Evolutionary conservation across 2,888 invertebrate species (phyloP).

Genomic region (Gymnosoma rotundatum): DNA sequence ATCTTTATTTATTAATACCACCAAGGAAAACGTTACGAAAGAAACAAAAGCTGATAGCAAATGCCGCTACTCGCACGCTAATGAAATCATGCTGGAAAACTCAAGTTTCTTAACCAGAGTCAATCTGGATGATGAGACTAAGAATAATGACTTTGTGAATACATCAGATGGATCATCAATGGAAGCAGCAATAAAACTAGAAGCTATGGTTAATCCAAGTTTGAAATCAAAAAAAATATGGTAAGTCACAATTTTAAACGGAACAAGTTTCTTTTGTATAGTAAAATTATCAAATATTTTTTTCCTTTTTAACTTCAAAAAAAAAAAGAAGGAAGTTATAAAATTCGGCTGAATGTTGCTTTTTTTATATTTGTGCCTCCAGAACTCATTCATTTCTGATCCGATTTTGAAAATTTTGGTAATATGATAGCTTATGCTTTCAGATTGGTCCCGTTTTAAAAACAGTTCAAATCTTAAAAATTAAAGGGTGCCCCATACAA

Average conservation of each 20-base stretch:
- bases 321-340: no score
- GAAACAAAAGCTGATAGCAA: constrained; percentile 4
- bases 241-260: constrained; percentile 16
- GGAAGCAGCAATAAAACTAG: neutral
- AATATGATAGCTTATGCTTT: no score
- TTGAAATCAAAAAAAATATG: neutral
- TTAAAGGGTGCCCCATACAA: no score
- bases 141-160: neutral
- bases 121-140: constrained; percentile 75
- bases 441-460: no score
- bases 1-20: constrained; percentile 17
- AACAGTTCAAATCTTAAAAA: no score
- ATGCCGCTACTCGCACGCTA: constrained; percentile 74
- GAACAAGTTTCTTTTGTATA: neutral
- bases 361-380: no score
- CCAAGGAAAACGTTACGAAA: neutral
- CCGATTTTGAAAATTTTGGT: no score
- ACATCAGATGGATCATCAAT: constrained; percentile 26
- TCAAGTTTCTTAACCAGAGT: constrained; percentile 75
- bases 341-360: no score
- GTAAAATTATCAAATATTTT: no score
- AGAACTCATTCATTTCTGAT: no score
- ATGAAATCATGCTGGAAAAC: constrained; percentile 75
- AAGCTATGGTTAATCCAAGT: neutral
- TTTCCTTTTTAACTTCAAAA: no score